A percentile compares a stretch with the other conserved stretches of the same genome.
phyloP scores from a whole-genome alignment of 2,888 invertebrate species.

The Amorpha juglandis region DNA sequence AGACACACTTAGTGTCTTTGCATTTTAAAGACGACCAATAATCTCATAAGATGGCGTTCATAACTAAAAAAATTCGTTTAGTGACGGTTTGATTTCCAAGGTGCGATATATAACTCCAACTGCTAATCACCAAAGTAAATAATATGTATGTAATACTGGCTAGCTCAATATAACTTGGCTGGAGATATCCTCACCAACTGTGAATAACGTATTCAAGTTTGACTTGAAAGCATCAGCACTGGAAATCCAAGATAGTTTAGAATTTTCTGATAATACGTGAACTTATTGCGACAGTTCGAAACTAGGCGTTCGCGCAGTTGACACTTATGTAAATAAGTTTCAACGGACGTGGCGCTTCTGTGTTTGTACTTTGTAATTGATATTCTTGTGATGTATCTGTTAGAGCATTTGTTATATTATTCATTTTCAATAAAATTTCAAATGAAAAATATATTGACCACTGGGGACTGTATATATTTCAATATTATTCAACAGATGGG shows the following conservation, averaged over 20 bases:
- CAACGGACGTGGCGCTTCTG: not conserved
- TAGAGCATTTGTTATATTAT: not conserved
- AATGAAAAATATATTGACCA: no score
- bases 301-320: constrained; percentile 18
- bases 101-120: not conserved
- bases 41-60: no score
- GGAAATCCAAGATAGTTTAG: constrained; percentile 25
- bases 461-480: no score
- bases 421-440: no score
- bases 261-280: constrained; percentile 23
- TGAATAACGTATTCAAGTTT: constrained; percentile 22
- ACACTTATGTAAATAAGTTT: constrained; percentile 24
- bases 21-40: no score
- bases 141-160: not conserved
- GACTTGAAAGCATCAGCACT: constrained; percentile 22
- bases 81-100: no score
- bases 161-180: constrained; percentile 4
- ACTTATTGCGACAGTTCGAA: constrained; percentile 24
- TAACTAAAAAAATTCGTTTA: no score
- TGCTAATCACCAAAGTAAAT: not conserved
- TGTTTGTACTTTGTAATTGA: constrained; percentile 10
- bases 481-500: constrained; percentile 85
- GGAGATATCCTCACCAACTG: not conserved
- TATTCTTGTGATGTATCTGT: not conserved
- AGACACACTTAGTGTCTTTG: no score